A percentile compares a stretch with the other conserved stretches of the same genome.
These are phyloP conservation scores for Folsomia candida DNA, from an alignment of 2,888 invertebrate genomes.

Conservation along the genomic window DNA sequence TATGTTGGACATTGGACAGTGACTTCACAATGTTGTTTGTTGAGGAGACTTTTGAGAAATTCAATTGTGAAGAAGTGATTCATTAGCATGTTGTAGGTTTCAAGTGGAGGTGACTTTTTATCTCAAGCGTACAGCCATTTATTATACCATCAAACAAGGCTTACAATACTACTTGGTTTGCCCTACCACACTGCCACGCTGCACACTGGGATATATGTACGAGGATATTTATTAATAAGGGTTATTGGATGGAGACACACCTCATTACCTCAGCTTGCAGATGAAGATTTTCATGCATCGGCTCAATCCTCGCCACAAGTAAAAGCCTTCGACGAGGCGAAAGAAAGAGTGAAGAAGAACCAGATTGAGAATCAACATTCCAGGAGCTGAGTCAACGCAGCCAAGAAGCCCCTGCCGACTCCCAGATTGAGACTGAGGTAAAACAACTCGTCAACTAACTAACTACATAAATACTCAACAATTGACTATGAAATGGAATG, in stretches of 20 bases:
- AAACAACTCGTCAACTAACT: too few species aligned
- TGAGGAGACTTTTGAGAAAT: not conserved
- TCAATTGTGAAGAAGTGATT: not conserved
- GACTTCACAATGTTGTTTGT: too few species aligned
- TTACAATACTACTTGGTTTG: too few species aligned
- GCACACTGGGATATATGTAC: too few species aligned
- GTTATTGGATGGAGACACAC: slow-evolving; percentile 30
- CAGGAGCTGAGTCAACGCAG: slow-evolving; percentile 31
- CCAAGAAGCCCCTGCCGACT: slow-evolving; percentile 34
- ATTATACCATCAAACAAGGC: too few species aligned
- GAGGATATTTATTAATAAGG: slow-evolving; percentile 9
- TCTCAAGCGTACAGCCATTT: not conserved
- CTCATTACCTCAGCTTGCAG: too few species aligned
- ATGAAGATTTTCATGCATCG: not conserved
- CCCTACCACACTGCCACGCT: too few species aligned
- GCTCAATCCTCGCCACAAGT: too few species aligned
- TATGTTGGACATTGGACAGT: too few species aligned
- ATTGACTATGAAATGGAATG: too few species aligned
- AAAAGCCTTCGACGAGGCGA: too few species aligned
- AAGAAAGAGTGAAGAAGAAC: not conserved
- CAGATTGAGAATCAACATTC: slow-evolving; percentile 32
- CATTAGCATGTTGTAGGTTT: not conserved
- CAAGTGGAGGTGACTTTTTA: not conserved
- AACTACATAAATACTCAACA: slow-evolving; percentile 14
- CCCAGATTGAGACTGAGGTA: slow-evolving; percentile 32